phyloP scores from a whole-genome alignment of 2,888 invertebrate species.

The Morpho helenor region DNA sequence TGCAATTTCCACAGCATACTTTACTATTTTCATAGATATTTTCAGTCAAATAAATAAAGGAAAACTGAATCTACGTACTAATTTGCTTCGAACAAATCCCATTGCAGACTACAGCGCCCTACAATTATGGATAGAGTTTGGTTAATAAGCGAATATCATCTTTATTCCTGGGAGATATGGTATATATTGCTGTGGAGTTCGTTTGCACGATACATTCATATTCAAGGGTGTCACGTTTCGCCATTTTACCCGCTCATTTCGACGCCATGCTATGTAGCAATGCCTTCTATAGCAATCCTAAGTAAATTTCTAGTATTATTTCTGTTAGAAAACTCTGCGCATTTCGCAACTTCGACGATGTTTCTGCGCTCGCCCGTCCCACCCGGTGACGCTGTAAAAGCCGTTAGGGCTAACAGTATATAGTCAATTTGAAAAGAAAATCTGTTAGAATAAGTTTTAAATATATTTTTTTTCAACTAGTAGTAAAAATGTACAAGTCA shows the following conservation, averaged over 20 bases:
- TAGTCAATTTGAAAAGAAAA: no score
- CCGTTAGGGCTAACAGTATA: no score
- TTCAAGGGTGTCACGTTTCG: slow-evolving; percentile 10
- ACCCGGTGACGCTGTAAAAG: no score
- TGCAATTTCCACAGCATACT: slow-evolving; percentile 1
- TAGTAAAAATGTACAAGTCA: no score
- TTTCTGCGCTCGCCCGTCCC: no score
- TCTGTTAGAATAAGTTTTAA: no score
- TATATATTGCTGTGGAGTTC: background rate
- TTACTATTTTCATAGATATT: background rate
- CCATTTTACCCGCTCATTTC: slow-evolving; percentile 9
- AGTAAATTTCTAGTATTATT: no score
- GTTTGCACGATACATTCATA: slow-evolving; percentile 8
- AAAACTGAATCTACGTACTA: slow-evolving; percentile 8
- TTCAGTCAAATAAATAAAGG: slow-evolving; percentile 3
- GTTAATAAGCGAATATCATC: background rate
- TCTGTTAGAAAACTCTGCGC: no score
- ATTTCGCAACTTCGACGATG: no score
- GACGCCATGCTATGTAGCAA: slow-evolving; percentile 2
- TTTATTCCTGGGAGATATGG: background rate
- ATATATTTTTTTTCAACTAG: no score
- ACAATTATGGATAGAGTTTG: slow-evolving; percentile 5
- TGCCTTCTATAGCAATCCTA: no score
- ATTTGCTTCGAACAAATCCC: slow-evolving; percentile 15
- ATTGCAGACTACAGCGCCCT: slow-evolving; percentile 14